Percentiles rank a stretch among this genome's conserved stretches.
These are phyloP conservation scores for Falcunculus frontatus DNA, from an alignment of 2,113 vertebrate species.

Conservation along the genomic window DNA sequence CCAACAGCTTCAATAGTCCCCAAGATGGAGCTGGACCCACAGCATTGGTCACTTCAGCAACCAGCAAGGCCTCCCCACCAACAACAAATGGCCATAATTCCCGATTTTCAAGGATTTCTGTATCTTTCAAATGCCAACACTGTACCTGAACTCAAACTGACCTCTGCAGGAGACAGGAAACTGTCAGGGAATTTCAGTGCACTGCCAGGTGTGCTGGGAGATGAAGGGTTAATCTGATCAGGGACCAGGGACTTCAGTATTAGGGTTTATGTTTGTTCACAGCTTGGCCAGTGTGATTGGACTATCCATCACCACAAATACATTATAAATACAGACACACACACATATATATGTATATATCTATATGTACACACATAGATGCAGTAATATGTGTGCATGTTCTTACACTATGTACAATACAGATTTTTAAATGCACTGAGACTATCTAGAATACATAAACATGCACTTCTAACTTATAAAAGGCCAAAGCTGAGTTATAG, in stretches of 20 bases:
- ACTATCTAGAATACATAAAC: background rate
- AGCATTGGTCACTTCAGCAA: slow-evolving; percentile 5
- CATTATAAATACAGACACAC: background rate
- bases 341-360: background rate
- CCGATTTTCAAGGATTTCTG: background rate
- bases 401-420: background rate
- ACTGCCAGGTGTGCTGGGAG: background rate
- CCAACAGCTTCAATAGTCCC: background rate
- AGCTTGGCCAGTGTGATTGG: background rate
- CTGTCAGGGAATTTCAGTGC: background rate
- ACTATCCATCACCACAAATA: background rate
- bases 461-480: background rate
- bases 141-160: background rate
- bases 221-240: background rate
- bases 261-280: background rate
- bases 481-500: background rate
- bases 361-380: background rate
- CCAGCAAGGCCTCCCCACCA: background rate
- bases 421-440: background rate
- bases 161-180: background rate
- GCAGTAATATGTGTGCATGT: background rate
- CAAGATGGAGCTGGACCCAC: background rate
- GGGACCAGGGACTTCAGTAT: background rate
- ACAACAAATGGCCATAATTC: background rate
- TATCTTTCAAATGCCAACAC: background rate